Evolutionary conservation across 37 sponge, comb jelly and placozoan species (phyloP).

Genomic region (Spongilla lacustris): DNA sequence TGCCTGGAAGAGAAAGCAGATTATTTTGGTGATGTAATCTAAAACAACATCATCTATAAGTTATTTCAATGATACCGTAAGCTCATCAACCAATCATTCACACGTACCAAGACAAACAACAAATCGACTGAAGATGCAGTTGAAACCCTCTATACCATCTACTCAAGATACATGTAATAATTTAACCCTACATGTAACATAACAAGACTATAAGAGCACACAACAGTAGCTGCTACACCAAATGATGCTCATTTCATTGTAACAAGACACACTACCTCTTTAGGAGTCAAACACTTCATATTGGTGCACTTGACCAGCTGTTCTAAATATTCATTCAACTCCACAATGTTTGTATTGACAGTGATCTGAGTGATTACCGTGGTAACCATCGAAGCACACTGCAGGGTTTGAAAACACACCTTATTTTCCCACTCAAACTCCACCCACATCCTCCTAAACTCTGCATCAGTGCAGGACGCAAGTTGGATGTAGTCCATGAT

Average conservation of each 20-base stretch:
- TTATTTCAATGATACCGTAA: no score
- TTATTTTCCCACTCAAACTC: conserved; percentile 99
- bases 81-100: no score
- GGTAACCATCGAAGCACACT: not conserved
- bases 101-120: no score
- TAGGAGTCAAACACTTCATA: conserved; percentile 97
- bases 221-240: no score
- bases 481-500: conserved; percentile 99
- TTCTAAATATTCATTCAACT: conserved; percentile 79
- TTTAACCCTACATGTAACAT: no score
- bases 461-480: conserved; percentile 86
- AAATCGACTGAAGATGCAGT: no score
- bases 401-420: conserved; percentile 10
- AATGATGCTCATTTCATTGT: no score
- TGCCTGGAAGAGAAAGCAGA: conserved; percentile 44
- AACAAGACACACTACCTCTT: no score
- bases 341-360: conserved; percentile 90
- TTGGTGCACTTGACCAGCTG: conserved; percentile 91
- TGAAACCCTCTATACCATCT: no score
- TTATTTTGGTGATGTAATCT: not conserved
- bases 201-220: no score
- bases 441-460: conserved; percentile 99
- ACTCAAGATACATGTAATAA: no score
- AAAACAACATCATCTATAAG: not conserved
- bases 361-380: conserved; percentile 52